Conservation (phyloP, 1,140 invertebrate genomes). For the Drosophila bifasciata region DNA sequence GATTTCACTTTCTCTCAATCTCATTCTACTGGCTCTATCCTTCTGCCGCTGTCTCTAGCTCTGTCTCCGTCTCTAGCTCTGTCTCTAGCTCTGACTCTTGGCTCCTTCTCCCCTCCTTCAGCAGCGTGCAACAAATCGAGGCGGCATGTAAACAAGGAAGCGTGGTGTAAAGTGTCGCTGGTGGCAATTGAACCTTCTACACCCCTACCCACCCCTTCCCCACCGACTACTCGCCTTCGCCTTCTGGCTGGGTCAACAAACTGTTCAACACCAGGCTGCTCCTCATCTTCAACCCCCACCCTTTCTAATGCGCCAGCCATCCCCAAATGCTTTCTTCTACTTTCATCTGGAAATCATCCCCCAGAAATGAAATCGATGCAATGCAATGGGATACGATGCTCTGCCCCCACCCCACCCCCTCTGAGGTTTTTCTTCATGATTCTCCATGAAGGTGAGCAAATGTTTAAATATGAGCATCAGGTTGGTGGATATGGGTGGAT, state of each 20-base stretch:
- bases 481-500: neutral
- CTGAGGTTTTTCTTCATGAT: neutral
- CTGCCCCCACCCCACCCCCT: too few species aligned
- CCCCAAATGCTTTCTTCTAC: neutral
- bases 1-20: slow-evolving; percentile 65
- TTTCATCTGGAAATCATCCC: slow-evolving; percentile 29
- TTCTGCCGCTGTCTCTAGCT: too few species aligned
- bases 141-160: slow-evolving; percentile 68
- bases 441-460: slow-evolving; percentile 11
- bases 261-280: slow-evolving; percentile 36
- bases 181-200: slow-evolving; percentile 70
- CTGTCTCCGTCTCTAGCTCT: neutral
- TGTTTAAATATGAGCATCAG: slow-evolving; percentile 36
- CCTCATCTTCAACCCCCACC: too few species aligned
- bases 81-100: neutral
- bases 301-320: neutral
- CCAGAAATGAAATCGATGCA: slow-evolving; percentile 38
- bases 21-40: too few species aligned
- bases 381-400: slow-evolving; percentile 8
- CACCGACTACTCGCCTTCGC: neutral
- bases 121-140: slow-evolving; percentile 42
- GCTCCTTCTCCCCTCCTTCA: slow-evolving; percentile 2
- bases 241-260: slow-evolving; percentile 66
- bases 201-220: too few species aligned
- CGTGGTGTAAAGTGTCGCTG: slow-evolving; percentile 76